Conservation (phyloP, 2,113 vertebrate species). For the Pogona vitticeps region DNA sequence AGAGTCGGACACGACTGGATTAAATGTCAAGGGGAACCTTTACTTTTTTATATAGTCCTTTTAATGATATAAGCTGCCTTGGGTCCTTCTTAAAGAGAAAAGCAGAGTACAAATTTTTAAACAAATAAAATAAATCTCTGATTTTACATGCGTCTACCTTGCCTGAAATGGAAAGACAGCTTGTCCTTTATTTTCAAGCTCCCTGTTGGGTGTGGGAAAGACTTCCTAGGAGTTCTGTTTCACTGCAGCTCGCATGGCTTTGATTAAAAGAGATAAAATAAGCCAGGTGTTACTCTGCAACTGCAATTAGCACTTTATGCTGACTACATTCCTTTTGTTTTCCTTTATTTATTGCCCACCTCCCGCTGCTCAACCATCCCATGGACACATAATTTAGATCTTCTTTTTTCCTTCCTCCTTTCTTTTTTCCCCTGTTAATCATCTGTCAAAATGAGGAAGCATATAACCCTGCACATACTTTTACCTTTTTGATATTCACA, state of each 20-base stretch:
- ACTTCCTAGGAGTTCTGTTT: conserved; percentile 17
- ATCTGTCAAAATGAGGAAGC: conserved; percentile 68
- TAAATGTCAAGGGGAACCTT: no score
- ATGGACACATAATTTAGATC: conserved; percentile 39
- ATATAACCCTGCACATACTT: conserved; percentile 61
- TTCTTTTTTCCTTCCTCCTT: background rate
- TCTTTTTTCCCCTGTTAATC: conserved; percentile 74
- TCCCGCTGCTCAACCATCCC: conserved; percentile 47
- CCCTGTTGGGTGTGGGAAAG: background rate
- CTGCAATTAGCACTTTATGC: conserved; percentile 76
- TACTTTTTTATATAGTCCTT: no score
- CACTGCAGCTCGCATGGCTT: conserved; percentile 56
- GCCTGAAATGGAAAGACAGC: background rate
- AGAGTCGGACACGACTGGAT: no score
- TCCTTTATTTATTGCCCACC: conserved; percentile 30
- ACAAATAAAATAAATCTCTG: no score
- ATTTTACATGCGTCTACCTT: background rate
- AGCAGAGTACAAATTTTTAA: no score
- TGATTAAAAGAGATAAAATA: conserved; percentile 71
- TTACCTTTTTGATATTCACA: conserved; percentile 81
- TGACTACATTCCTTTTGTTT: conserved; percentile 41
- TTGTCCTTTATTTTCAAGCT: background rate
- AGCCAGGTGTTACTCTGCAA: conserved; percentile 77
- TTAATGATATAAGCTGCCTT: background rate
- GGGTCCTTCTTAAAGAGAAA: no score